Conservation (phyloP, 2,797 vertebrate genomes). For the Chaenodraco wilsoni region DNA sequence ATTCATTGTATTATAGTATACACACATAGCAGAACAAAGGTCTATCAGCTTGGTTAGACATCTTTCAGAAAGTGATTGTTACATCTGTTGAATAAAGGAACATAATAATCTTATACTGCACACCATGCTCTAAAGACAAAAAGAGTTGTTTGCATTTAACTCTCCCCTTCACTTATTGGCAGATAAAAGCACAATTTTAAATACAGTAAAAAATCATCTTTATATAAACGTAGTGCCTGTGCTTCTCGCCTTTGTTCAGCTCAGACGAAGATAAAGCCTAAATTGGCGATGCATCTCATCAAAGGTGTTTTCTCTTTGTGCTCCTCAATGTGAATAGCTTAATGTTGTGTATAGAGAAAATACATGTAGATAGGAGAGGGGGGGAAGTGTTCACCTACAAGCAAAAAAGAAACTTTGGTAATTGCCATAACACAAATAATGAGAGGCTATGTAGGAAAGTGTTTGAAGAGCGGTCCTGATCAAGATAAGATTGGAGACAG, state of each 20-base stretch:
- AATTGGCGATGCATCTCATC: slow-evolving; percentile 67
- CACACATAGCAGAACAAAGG: background rate
- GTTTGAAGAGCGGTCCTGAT: slow-evolving; percentile 82
- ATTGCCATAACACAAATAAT: slow-evolving; percentile 80
- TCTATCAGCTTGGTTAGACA: background rate
- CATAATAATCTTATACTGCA: slow-evolving; percentile 9
- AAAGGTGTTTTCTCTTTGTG: slow-evolving; percentile 73
- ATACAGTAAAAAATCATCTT: slow-evolving; percentile 32
- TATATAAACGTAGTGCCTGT: slow-evolving; percentile 39
- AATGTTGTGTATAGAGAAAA: slow-evolving; percentile 58
- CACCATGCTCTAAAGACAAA: slow-evolving; percentile 10
- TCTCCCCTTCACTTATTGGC: slow-evolving; percentile 13
- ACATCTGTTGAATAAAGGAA: slow-evolving; percentile 2
- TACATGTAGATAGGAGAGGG: slow-evolving; percentile 53
- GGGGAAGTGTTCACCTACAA: slow-evolving; percentile 77
- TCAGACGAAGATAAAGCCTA: slow-evolving; percentile 58
- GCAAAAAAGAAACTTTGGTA: slow-evolving; percentile 77
- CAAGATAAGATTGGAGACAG: slow-evolving; percentile 83
- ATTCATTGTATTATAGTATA: background rate
- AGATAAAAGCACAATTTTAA: slow-evolving; percentile 40
- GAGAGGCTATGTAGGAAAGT: slow-evolving; percentile 76
- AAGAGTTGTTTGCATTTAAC: slow-evolving; percentile 16
- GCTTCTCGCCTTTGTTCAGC: slow-evolving; percentile 59
- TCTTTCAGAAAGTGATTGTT: background rate
- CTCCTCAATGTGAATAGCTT: slow-evolving; percentile 55